Evolutionary conservation across 2,888 invertebrate species (phyloP), one percentile per base, ranked within the genome.

Genomic region (Pandemis corylana): DNA sequence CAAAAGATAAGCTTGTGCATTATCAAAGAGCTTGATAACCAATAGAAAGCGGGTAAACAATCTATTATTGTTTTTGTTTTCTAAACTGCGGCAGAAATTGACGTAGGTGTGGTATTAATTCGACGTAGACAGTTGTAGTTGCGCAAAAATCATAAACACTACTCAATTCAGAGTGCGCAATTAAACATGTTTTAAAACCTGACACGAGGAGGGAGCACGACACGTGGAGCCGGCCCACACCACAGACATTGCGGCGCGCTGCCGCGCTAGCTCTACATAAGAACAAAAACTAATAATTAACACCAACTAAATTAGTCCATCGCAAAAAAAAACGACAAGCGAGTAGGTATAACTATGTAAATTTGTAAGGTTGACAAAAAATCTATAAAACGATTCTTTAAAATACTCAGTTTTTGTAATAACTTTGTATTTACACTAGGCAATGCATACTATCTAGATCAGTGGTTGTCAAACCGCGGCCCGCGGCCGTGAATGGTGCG

Each of bases 181-280:
- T 61, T 46, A 36, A 36, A 36, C 2, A 59, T 42, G 56, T 20
- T 71, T 36, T 41, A 42, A 56, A 42, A 44, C 65, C 20, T 59
- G 56, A 74, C 77, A 77, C 77, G 77, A 76, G 77, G 59, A 59
- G 15, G 15, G 46, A n/a, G n/a, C 68, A 69, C 69, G 74, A 10
- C 68, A 69, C 69, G 74, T 66, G 74, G 65, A 65, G 65, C 61
- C 59, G 64, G 51, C 15, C 7, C 41, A 41, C 71, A 13, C 62
- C 51, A 49, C 65, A 67, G 67, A 67, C 67, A 51, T 10, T 2
- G 53, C 67, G 67, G 67, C 67, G 67, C 65, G 65, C 13, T 49
- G 36, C 53, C n/a, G 6, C n/a, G 6, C 62, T 5, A 42, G 13
- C n/a, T 0, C 20, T 20, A 20, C 20, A 42, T 42, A 62, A 62